Evolutionary conservation across 2,797 vertebrate species (phyloP), one percentile per base, ranked within the genome.

Genomic region (Rhodeus uyekii): DNA sequence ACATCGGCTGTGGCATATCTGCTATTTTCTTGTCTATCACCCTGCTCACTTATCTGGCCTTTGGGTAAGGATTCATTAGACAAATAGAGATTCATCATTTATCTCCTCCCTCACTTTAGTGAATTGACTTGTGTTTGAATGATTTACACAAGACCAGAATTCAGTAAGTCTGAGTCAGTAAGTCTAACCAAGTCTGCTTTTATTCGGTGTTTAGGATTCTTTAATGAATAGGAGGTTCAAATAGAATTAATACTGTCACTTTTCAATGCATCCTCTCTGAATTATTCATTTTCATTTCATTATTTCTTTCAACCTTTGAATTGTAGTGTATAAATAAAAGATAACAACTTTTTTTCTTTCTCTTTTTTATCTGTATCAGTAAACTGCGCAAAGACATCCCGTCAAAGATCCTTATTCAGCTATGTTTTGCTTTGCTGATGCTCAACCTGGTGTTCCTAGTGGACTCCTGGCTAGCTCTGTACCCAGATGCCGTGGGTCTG

Each of bases 401-500:
- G 1, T 97, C 97, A 68, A 99, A 98, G 94, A 98, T 99, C 89
- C 94, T 99, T 34, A 98, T 99, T 89, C 97, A 99, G 80, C 91
- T 99, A 73, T 98, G 97, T 87, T n/a, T 95, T 83, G 95, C 97
- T 0, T 90, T 99, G 88, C 94, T 99, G 85, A 81, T 98, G 9
- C 92, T 99, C 29, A 99, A 99, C 86, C 86, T 99, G 83, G 93
- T 94, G 80, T 99, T 99, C 87, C 95, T 99, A 55, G 89, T 99
- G 81, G 96, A 99, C 32, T 93, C 97, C 0, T 99, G 97, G 96
- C 93, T 99, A 86, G 96, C 98, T 0, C 88, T 97, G 7, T 97
- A 97, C 29, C n/a, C 69, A 1, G 46, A 92, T 0, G 90, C 91
- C 0, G 74, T 78, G 87, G 94, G 95, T 77, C 93, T 99, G 0